Percentiles rank a stretch among this genome's conserved stretches.
Evolutionary conservation across 1,140 invertebrate species (phyloP).

Genomic region (Mylabris phalerata): DNA sequence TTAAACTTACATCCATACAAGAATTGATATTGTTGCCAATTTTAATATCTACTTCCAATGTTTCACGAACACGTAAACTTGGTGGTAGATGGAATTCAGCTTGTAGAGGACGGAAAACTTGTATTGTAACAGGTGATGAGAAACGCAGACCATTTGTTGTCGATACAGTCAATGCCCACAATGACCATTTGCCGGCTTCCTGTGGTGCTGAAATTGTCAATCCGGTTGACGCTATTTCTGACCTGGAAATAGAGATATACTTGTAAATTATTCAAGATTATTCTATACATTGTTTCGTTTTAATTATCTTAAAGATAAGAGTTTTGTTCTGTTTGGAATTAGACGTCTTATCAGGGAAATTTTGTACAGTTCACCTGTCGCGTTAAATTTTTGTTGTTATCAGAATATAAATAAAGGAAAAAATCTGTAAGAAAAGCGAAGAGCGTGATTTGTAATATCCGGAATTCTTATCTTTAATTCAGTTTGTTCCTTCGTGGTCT

Average conservation of each 20-base stretch:
- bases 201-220: slow-evolving; percentile 48
- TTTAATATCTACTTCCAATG: slow-evolving; percentile 56
- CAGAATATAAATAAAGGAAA: no score
- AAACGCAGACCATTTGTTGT: slow-evolving; percentile 45
- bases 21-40: slow-evolving; percentile 59
- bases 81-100: slow-evolving; percentile 52
- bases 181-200: slow-evolving; percentile 53
- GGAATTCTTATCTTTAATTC: slow-evolving; percentile 12
- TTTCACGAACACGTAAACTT: slow-evolving; percentile 52
- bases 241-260: slow-evolving; percentile 27
- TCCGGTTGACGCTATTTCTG: slow-evolving; percentile 44
- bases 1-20: slow-evolving; percentile 56
- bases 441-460: slow-evolving; percentile 10
- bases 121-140: slow-evolving; percentile 48
- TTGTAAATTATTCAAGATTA: background rate
- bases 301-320: no score
- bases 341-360: no score
- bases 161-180: slow-evolving; percentile 51
- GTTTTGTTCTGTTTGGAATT: no score
- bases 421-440: no score
- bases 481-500: slow-evolving; percentile 9
- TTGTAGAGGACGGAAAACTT: slow-evolving; percentile 52
- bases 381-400: no score
- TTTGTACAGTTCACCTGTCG: background rate
- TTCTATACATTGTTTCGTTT: background rate